Evolutionary conservation across 1,140 invertebrate species (phyloP), one percentile per base, ranked within the genome.

Genomic region (Hirudo medicinalis): DNA sequence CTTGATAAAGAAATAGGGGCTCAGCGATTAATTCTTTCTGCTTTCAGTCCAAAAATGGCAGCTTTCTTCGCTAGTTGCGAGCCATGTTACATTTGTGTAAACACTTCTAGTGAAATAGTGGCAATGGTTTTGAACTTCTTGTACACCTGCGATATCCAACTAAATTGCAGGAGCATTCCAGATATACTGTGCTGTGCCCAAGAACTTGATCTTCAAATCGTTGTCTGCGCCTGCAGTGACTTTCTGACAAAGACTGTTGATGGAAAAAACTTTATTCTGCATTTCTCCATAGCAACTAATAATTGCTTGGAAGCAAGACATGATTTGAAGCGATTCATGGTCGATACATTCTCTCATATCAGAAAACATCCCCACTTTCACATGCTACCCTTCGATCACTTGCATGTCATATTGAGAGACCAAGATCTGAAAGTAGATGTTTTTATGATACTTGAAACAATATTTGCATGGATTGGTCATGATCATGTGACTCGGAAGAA

Each of bases 91-190:
- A 22, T 63, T 63, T 63, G 19, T 25, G 57, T 63, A 63, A 22
- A 63, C 43, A 63, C 29, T 63, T 63, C 57, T n/a, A 63, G 57
- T 8, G 57, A 63, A 63, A 11, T 63, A 25, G 11, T 63, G 11
- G 57, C 57, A 11, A 32, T 25, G 3, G 57, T 63, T 63, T 63
- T 63, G 29, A 63, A 63, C 57, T 63, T 63, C 29, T 63, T 63
- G 57, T 63, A 63, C 57, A 63, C 57, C 11, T 22, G 22, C 29
- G 57, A 63, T n/a, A 63, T 63, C 29, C 57, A 63, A 32, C 29
- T 63, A 63, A 63, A 32, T 63, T 63, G 57, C 19, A 22, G 57
- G 19, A 63, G 9, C 29, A 63, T 63, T 15, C 22, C 22, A 15
- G 57, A 63, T 11, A 20, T 63, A 2, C 8, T 63, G 22, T 19